These are phyloP conservation scores for Scaptomyza reducta DNA, from an alignment of 2,888 invertebrate genomes.

Conservation along the genomic window DNA sequence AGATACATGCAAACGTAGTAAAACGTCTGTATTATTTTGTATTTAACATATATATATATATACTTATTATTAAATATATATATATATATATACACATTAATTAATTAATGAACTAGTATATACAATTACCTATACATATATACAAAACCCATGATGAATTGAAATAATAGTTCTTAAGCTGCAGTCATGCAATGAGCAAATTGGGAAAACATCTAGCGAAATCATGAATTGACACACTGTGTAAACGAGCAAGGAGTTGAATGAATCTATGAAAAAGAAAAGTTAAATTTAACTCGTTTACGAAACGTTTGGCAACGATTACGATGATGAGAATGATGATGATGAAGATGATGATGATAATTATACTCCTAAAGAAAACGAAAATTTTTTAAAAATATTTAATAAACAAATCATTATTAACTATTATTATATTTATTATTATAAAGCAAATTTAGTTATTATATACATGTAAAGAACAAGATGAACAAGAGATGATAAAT, in stretches of 20 bases:
- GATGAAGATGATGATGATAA: slow-evolving; percentile 62
- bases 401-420: slow-evolving; percentile 79
- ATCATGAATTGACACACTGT: slow-evolving; percentile 29
- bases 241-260: slow-evolving; percentile 27
- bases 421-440: slow-evolving; percentile 76
- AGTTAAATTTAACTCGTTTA: slow-evolving; percentile 29
- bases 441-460: slow-evolving; percentile 78
- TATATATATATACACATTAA: slow-evolving; percentile 45
- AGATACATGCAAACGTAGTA: slow-evolving; percentile 34
- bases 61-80: slow-evolving; percentile 32
- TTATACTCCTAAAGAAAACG: slow-evolving; percentile 70
- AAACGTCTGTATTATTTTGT: slow-evolving; percentile 51
- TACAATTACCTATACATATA: slow-evolving; percentile 67
- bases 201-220: slow-evolving; percentile 16
- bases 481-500: slow-evolving; percentile 58
- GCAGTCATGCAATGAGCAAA: slow-evolving; percentile 45
- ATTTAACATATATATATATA: slow-evolving; percentile 49
- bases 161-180: slow-evolving; percentile 72
- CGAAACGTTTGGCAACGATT: slow-evolving; percentile 53
- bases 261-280: background rate
- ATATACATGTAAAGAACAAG: slow-evolving; percentile 72
- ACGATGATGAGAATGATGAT: slow-evolving; percentile 50
- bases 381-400: slow-evolving; percentile 79
- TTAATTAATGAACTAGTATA: slow-evolving; percentile 72
- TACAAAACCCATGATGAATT: slow-evolving; percentile 68